Evolutionary conservation across 2,888 invertebrate genomes (phyloP), one percentile per base, ranked within the genome.

Genomic region (Synergus itoensis): DNA sequence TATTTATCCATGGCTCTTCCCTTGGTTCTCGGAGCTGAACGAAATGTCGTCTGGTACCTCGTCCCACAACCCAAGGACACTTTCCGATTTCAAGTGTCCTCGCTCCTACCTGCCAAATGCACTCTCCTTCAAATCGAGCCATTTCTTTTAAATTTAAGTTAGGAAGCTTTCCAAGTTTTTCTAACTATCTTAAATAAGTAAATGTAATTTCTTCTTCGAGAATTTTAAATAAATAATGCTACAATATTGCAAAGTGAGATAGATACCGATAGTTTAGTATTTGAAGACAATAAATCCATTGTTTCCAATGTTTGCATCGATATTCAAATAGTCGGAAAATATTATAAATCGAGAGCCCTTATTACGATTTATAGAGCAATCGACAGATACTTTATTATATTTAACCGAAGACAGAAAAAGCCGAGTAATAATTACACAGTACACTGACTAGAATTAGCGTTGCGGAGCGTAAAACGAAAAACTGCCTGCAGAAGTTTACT

Each of bases 1-100:
- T 83, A 84, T 86, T 84, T 84, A 84, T 84, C 82, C 76, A 77
- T 77, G 79, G 85, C 78, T 79, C 79, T 77, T 77, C 67, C 60
- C 63, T 82, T 79, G 79, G 77, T 82, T 81, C 79, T 64, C 67
- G 65, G 28, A 77, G 53, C 45, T 53, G 36, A 73, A 69, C 28
- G 48, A 69, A 16, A 48, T 36, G 14, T 65, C 41, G 18, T 41
- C 40, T 41, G 40, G 41, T 53, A 73, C 53, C 53, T 53, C 73
- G 36, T 73, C n/a, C 36, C n/a, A 53, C 53, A 73, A 36, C 11
- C 28, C 28, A n/a, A 45, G 21, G 45, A 69, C 36, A 36, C 73
- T 78, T 64, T 36, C 75, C n/a, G 65, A 43, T 53, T 79, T 60
- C 40, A 43, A 77, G 73, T 80, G 18, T 40, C 43, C 36, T 43